Conservation (phyloP, 2,797 vertebrate genomes). For the Eulemur rubriventer region DNA sequence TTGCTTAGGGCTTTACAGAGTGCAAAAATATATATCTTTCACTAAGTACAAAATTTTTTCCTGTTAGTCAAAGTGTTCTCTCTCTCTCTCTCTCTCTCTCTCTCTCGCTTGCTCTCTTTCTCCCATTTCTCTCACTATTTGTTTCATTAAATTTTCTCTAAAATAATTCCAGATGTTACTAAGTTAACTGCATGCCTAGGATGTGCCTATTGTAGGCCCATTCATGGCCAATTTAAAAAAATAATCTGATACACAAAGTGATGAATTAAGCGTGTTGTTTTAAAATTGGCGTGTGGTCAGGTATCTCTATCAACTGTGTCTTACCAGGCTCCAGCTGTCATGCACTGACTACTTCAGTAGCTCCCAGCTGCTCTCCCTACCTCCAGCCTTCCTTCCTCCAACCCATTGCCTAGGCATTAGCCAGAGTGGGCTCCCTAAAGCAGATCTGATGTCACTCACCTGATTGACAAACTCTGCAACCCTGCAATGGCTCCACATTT, state of each 20-base stretch:
- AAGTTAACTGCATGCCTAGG: background rate
- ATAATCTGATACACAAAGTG: background rate
- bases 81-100: background rate
- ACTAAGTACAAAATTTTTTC: background rate
- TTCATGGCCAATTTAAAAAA: conserved; percentile 26
- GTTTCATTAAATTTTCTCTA: background rate
- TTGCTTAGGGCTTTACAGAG: background rate
- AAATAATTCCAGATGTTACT: conserved; percentile 30
- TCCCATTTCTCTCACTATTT: background rate
- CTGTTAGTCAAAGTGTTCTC: background rate
- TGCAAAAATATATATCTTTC: background rate
- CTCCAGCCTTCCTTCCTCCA: background rate
- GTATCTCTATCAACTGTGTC: background rate
- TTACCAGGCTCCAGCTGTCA: background rate
- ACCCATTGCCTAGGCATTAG: background rate
- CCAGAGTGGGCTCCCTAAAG: background rate
- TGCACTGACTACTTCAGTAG: background rate
- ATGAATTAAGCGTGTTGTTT: background rate
- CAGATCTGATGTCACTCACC: background rate
- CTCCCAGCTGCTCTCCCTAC: background rate
- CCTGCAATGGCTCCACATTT: background rate
- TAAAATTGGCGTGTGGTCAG: background rate
- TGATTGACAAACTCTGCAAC: background rate
- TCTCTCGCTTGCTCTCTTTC: background rate
- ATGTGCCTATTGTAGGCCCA: background rate